Percentiles rank a stretch among this genome's conserved stretches.
phyloP scores from a whole-genome alignment of 2,888 invertebrate genomes.

The Protodeltote pygarga region DNA sequence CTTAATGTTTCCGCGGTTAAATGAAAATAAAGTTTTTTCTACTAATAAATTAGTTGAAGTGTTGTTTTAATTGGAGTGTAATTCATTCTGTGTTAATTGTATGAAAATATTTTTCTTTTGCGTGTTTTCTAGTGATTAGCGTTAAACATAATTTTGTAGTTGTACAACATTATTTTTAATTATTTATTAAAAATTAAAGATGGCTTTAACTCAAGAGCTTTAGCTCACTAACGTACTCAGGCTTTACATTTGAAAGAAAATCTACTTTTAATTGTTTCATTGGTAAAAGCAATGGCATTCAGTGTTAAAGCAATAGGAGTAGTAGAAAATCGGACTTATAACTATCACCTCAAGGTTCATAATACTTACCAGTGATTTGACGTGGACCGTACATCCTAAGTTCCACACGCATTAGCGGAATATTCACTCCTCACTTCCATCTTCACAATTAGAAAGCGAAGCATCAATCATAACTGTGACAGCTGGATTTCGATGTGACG shows the following conservation, averaged over 20 bases:
- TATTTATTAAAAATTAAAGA: too few relatives aligned
- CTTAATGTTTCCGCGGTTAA: constrained; percentile 18
- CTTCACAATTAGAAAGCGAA: constrained; percentile 45
- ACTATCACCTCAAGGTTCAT: background rate
- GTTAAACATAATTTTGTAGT: background rate
- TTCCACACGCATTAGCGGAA: constrained; percentile 29
- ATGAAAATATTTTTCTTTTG: constrained; percentile 8
- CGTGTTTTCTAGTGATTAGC: constrained; percentile 11
- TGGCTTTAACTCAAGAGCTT: too few relatives aligned
- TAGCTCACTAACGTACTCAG: too few relatives aligned
- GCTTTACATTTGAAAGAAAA: too few relatives aligned
- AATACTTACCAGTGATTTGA: background rate
- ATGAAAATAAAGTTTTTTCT: constrained; percentile 23
- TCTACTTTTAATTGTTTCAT: too few relatives aligned
- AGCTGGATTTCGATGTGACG: background rate
- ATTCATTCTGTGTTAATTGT: constrained; percentile 19
- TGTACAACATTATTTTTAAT: constrained; percentile 5
- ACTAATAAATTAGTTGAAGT: constrained; percentile 12
- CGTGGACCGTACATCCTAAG: constrained; percentile 15
- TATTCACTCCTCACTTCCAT: constrained; percentile 25
- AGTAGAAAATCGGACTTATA: too few relatives aligned
- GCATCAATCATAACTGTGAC: constrained; percentile 45
- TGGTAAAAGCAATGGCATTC: too few relatives aligned
- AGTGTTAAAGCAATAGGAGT: too few relatives aligned
- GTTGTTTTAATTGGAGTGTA: constrained; percentile 19